Conservation (phyloP, 2,113 vertebrate genomes). For the Pelvicachromis taeniatus region DNA sequence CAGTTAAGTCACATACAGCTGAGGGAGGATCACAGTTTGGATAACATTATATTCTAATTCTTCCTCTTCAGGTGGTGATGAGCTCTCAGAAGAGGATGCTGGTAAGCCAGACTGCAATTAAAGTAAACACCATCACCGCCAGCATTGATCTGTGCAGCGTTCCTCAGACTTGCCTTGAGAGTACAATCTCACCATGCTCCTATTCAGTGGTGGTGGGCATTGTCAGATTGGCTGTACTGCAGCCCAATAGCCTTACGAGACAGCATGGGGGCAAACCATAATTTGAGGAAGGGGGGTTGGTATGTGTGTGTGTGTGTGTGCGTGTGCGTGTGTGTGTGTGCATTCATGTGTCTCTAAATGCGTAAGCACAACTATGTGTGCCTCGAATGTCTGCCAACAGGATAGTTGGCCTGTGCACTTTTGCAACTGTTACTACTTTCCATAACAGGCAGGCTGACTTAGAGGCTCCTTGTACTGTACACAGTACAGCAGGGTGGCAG, state of each 20-base stretch:
- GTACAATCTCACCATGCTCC: not conserved
- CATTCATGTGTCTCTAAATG: too few species aligned
- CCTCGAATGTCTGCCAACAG: slow-evolving; percentile 24
- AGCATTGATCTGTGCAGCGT: not conserved
- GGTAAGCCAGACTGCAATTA: slow-evolving; percentile 6
- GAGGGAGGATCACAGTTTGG: not conserved
- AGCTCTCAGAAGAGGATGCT: not conserved
- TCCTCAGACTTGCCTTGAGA: not conserved
- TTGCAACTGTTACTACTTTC: slow-evolving; percentile 29
- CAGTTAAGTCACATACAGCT: not conserved
- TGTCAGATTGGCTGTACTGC: not conserved
- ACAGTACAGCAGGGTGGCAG: not conserved
- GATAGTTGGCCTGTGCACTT: slow-evolving; percentile 26
- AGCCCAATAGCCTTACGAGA: not conserved
- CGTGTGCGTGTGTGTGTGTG: not conserved
- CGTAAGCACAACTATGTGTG: slow-evolving; percentile 19
- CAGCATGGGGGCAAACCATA: not conserved
- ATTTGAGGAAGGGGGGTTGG: not conserved
- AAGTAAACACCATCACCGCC: not conserved
- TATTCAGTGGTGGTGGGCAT: not conserved
- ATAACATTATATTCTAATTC: not conserved
- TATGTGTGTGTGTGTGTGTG: not conserved
- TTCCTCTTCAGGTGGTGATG: slow-evolving; percentile 15
- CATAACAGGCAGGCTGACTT: slow-evolving; percentile 3
- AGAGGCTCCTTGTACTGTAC: not conserved